Evolutionary conservation across 2,113 vertebrate species (phyloP).

Genomic region (Pterophyllum scalare): DNA sequence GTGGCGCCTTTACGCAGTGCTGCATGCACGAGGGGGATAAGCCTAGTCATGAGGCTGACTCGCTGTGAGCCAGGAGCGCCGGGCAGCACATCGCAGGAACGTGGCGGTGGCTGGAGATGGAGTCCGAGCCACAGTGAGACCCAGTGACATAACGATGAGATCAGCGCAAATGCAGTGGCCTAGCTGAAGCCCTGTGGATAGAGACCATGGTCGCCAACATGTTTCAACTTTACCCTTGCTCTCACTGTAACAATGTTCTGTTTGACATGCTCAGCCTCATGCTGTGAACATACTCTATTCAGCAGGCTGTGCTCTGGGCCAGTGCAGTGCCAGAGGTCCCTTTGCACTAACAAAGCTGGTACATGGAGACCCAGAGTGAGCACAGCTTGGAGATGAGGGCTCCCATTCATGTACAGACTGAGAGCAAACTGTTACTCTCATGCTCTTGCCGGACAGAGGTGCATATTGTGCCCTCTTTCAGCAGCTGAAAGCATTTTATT

Average conservation of each 20-base stretch:
- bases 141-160: constrained; percentile 71
- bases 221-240: constrained; percentile 54
- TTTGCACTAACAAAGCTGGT: constrained; percentile 71
- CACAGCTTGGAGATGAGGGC: constrained; percentile 69
- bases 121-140: constrained; percentile 42
- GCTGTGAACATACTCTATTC: constrained; percentile 62
- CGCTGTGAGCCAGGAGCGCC: constrained; percentile 19
- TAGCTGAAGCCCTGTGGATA: constrained; percentile 40
- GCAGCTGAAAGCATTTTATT: constrained; percentile 49
- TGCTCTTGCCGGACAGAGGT: constrained; percentile 59
- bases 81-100: constrained; percentile 20
- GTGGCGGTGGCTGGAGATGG: constrained; percentile 54
- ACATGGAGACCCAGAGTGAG: constrained; percentile 54
- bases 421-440: constrained; percentile 68
- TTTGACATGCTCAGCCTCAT: constrained; percentile 42
- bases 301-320: constrained; percentile 58
- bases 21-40: constrained; percentile 59
- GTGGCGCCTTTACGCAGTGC: constrained; percentile 12
- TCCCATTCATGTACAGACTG: constrained; percentile 71
- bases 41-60: constrained; percentile 67
- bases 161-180: constrained; percentile 60
- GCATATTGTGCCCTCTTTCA: constrained; percentile 63
- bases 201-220: constrained; percentile 59
- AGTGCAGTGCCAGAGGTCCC: constrained; percentile 66
- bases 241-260: constrained; percentile 63